Conservation (phyloP, 2,888 invertebrate species). For the Drosophila ustulata region DNA sequence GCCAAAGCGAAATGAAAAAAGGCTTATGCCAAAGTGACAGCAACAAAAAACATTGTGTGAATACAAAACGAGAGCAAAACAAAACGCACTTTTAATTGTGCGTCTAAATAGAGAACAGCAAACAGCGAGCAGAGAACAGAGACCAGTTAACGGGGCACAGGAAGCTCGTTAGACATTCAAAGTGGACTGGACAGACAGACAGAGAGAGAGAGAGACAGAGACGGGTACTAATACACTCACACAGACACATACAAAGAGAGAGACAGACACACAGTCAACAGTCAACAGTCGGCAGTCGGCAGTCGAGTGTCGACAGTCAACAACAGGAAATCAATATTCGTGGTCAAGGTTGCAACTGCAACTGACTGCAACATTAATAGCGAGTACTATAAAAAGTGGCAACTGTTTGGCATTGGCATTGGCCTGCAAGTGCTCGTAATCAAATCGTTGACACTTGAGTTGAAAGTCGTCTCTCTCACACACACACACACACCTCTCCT, state of each 20-base stretch:
- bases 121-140: background rate
- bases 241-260: background rate
- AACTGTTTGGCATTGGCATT: constrained; percentile 63
- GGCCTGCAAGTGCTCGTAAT: constrained; percentile 51
- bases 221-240: too few relatives aligned
- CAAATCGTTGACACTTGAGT: constrained; percentile 72
- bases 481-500: too few relatives aligned
- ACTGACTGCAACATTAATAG: constrained; percentile 11
- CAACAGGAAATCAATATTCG: constrained; percentile 84
- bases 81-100: constrained; percentile 54
- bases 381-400: constrained; percentile 17
- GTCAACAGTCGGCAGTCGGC: constrained; percentile 8
- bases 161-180: constrained; percentile 66
- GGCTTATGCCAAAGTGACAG: constrained; percentile 17
- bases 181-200: constrained; percentile 33
- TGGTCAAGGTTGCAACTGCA: constrained; percentile 81
- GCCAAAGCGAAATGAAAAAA: constrained; percentile 49
- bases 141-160: constrained; percentile 52
- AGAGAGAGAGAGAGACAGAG: background rate
- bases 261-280: constrained; percentile 10
- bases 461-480: constrained; percentile 41
- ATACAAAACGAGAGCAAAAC: constrained; percentile 26
- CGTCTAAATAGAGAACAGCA: constrained; percentile 26
- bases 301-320: constrained; percentile 24
- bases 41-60: constrained; percentile 10